These are phyloP conservation scores for Pseudomyrmex flavicornis DNA, from an alignment of 1,140 invertebrate species.

Conservation along the genomic window DNA sequence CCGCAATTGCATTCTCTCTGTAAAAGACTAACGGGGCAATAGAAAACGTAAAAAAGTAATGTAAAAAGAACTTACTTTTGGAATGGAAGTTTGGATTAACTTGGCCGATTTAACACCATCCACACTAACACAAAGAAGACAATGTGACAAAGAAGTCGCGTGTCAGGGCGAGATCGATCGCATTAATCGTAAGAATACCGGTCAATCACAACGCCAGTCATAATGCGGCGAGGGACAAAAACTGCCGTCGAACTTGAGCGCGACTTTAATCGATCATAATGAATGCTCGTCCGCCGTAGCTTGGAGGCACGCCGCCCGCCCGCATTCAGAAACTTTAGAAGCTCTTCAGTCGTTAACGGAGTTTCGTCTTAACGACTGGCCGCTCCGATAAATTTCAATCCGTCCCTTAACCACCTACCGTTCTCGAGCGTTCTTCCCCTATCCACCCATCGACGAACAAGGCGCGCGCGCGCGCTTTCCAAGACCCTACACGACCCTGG, in stretches of 20 bases:
- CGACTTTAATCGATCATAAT: conserved; percentile 54
- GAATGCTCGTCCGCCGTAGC: conserved; percentile 34
- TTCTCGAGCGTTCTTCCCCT: background rate
- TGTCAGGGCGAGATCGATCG: background rate
- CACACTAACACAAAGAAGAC: no score
- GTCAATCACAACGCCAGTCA: background rate
- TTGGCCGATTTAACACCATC: background rate
- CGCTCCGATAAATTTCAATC: conserved; percentile 69
- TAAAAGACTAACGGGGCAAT: background rate
- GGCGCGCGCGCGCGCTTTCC: conserved; percentile 25
- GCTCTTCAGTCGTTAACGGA: conserved; percentile 62
- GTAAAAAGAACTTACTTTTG: background rate
- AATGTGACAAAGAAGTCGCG: no score
- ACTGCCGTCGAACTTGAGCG: background rate
- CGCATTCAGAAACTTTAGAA: conserved; percentile 58
- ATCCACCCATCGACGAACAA: background rate
- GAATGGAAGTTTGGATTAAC: background rate
- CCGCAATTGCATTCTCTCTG: background rate
- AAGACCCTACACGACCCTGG: conserved; percentile 29
- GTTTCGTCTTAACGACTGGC: conserved; percentile 63
- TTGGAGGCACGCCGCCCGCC: conserved; percentile 42
- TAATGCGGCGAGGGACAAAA: background rate
- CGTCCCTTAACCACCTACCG: conserved; percentile 15
- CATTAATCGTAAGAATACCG: background rate
- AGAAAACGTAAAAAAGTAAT: background rate